These are phyloP conservation scores for Ceriagrion tenellum DNA, from an alignment of 2,888 invertebrate species.

Conservation along the genomic window DNA sequence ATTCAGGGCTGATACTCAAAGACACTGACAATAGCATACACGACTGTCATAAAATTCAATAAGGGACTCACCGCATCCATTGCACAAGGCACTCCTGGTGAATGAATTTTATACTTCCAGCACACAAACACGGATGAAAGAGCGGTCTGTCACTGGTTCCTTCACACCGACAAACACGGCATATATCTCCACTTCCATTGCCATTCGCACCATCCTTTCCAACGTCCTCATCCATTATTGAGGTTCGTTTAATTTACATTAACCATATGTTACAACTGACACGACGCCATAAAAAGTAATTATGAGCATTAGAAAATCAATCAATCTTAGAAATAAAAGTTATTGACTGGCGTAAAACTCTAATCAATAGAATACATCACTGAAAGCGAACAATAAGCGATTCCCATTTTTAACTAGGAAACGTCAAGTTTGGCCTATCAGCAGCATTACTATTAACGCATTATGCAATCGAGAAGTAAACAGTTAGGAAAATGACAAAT, in stretches of 20 bases:
- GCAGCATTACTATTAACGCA: background rate
- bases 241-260: background rate
- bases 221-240: constrained; percentile 40
- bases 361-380: background rate
- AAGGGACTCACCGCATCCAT: constrained; percentile 89
- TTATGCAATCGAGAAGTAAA: background rate
- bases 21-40: too few species aligned
- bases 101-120: constrained; percentile 99
- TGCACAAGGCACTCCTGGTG: constrained; percentile 99
- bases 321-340: background rate
- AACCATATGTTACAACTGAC: constrained; percentile 10
- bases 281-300: background rate
- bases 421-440: background rate
- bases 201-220: constrained; percentile 54
- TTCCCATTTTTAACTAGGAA: background rate
- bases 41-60: background rate
- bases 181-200: constrained; percentile 87
- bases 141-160: constrained; percentile 94
- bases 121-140: constrained; percentile 99
- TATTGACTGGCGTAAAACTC: background rate
- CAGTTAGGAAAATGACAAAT: background rate
- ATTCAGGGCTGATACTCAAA: too few species aligned
- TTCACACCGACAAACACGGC: constrained; percentile 98
- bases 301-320: background rate
- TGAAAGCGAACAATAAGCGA: background rate